Percentiles rank a stretch among this genome's conserved stretches.
phyloP scores from a whole-genome alignment of 2,888 invertebrate genomes.

The Seira musarum region DNA sequence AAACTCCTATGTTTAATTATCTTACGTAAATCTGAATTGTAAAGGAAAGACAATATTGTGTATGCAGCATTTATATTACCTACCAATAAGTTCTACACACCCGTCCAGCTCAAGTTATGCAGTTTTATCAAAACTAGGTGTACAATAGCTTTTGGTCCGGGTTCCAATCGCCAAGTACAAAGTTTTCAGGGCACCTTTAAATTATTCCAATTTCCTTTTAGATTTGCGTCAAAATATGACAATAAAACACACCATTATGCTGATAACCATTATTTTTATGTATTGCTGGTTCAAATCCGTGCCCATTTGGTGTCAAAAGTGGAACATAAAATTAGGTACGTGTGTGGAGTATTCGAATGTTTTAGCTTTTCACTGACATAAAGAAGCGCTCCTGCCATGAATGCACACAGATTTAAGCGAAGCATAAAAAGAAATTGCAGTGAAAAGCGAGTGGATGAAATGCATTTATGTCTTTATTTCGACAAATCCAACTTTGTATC shows the following conservation, averaged over 20 bases:
- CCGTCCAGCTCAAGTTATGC: no score
- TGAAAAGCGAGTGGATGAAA: slow-evolving; percentile 39
- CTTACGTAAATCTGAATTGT: no score
- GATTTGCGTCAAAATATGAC: slow-evolving; percentile 39
- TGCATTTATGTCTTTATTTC: slow-evolving; percentile 48
- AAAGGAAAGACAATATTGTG: no score
- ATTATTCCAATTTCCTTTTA: neutral
- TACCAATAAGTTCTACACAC: no score
- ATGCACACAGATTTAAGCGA: neutral
- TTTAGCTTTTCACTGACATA: neutral
- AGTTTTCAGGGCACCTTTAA: no score
- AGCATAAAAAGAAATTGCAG: slow-evolving; percentile 30
- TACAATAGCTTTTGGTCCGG: no score
- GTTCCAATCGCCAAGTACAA: no score
- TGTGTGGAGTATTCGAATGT: neutral
- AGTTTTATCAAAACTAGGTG: no score
- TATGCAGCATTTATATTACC: no score
- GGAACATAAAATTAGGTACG: slow-evolving; percentile 35
- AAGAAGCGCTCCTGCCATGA: neutral
- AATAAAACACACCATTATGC: slow-evolving; percentile 57
- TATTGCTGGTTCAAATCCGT: slow-evolving; percentile 45
- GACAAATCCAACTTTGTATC: slow-evolving; percentile 21
- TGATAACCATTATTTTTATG: slow-evolving; percentile 51
- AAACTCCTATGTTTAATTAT: no score
- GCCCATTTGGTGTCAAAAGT: slow-evolving; percentile 24